Percentiles rank a stretch among this genome's conserved stretches.
These are phyloP conservation scores for Escarpia spicata DNA, from an alignment of 2,888 invertebrate genomes.

Conservation along the genomic window DNA sequence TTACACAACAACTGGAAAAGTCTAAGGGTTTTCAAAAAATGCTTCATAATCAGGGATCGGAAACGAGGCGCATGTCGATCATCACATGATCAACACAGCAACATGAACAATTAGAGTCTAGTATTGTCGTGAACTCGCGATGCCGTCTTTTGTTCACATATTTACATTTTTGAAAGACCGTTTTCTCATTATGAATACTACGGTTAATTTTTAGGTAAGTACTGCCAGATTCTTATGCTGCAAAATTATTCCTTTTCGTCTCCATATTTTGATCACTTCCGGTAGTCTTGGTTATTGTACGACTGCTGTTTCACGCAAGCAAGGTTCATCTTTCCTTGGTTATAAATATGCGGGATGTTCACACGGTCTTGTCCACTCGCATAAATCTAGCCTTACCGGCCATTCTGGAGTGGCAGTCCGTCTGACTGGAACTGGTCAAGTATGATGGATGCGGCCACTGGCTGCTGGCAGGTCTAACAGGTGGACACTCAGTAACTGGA, in stretches of 20 bases:
- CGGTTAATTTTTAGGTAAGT: too few relatives aligned
- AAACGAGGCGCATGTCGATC: too few relatives aligned
- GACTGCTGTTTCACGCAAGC: neutral
- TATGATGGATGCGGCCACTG: neutral
- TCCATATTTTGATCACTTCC: neutral
- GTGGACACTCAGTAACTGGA: neutral
- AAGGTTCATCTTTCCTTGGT: neutral
- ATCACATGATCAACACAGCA: too few relatives aligned
- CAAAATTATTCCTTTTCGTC: neutral
- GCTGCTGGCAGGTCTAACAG: neutral
- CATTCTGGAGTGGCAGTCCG: neutral
- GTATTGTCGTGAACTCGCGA: too few relatives aligned
- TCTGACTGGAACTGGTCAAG: neutral
- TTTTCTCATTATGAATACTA: too few relatives aligned
- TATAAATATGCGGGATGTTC: neutral
- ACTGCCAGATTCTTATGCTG: too few relatives aligned
- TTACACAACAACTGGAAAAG: too few relatives aligned
- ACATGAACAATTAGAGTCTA: too few relatives aligned
- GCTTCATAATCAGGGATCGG: too few relatives aligned
- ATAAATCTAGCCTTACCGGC: neutral
- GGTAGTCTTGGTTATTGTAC: neutral
- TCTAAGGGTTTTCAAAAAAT: too few relatives aligned
- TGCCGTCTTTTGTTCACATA: too few relatives aligned
- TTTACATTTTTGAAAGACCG: too few relatives aligned
- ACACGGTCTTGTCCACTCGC: neutral